Evolutionary conservation across 92 coral and sea anemone genomes (phyloP).

Genomic region (Anthopleura xanthogrammica): DNA sequence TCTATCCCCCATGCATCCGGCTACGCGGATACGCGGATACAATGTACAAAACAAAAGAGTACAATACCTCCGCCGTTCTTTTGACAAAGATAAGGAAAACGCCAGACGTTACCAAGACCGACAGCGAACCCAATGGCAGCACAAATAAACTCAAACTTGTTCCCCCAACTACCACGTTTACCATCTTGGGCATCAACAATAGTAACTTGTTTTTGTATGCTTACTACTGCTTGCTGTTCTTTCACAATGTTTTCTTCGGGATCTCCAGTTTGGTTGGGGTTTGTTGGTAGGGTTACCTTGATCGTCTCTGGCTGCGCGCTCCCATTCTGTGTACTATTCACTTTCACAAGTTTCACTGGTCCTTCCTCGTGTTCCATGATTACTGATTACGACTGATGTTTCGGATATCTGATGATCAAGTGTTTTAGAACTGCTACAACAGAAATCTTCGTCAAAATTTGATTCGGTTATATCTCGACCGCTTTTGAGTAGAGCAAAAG

Average conservation of each 20-base stretch:
- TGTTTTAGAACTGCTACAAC: not conserved
- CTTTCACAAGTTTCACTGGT: conserved; percentile 3
- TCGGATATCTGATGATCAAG: not conserved
- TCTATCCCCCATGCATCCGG: not conserved
- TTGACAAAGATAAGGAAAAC: conserved; percentile 87
- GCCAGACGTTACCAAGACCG: conserved; percentile 94
- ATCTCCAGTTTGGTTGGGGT: not conserved
- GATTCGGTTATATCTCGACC: not conserved
- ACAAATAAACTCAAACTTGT: conserved; percentile 68
- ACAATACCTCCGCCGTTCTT: conserved; percentile 88
- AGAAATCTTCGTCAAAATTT: not conserved
- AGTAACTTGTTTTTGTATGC: not conserved
- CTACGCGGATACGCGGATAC: not conserved
- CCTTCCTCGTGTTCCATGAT: conserved; percentile 10
- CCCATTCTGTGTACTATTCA: not conserved
- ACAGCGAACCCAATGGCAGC: conserved; percentile 90
- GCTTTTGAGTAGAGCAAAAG: not conserved
- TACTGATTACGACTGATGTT: not conserved
- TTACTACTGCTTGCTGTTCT: conserved; percentile 30
- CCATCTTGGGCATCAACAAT: conserved; percentile 16
- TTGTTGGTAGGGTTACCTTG: conserved; percentile 15
- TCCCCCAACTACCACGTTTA: conserved; percentile 64
- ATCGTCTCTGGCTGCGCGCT: not conserved
- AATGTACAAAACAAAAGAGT: not conserved
- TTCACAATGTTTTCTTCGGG: conserved; percentile 32